Base-by-base conservation (phyloP, 2,113 vertebrate species). In the Alexandromys fortis region DNA sequence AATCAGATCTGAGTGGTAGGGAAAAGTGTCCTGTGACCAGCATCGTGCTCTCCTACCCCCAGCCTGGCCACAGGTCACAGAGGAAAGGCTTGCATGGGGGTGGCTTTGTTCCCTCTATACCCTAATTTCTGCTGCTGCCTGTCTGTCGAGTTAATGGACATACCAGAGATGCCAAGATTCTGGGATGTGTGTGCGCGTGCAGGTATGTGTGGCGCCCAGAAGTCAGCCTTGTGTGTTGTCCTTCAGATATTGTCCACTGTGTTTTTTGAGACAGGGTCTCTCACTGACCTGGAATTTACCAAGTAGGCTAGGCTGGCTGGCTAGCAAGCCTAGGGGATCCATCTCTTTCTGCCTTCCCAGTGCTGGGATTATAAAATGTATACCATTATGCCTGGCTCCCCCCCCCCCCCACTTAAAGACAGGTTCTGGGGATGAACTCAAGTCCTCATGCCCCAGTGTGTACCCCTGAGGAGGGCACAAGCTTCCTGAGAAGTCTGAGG, bases 401-500 rank as follows among this genome's bases (percentile, higher is more conserved):
- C 45, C 45, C 45, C 5, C 1, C 1, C 55, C 55, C 55, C 16
- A 16, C 55, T 21, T 52, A 14, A 5, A 38, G n/a, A 13, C 26
- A 45, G 82, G 38, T 85, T 63, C 61, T 65, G 61, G 38, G 5
- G 28, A 33, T 33, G 14, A 68, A 47, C 63, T 47, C 83, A 86
- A 16, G 61, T 47, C 63, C 63, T 86, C 42, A 47, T 47, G 38
- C 28, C 47, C 45, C 1, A 58, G 21, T 10, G 5, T 81, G 79
- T 77, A 30, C 7, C 22, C 55, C 14, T 0, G 47, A 1, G 1
- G 26, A 77, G 8, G 6, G 47, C 45, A 10, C 0, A 26, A 52
- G 10, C 75, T 42, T 65, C 14, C 82, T 76, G n/a, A 63, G 52
- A 78, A 63, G 55, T n/a, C 47, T 88, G 55, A 45, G 7, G 73